phyloP scores from a whole-genome alignment of 2,888 invertebrate species.

The Tribolium freemani region DNA sequence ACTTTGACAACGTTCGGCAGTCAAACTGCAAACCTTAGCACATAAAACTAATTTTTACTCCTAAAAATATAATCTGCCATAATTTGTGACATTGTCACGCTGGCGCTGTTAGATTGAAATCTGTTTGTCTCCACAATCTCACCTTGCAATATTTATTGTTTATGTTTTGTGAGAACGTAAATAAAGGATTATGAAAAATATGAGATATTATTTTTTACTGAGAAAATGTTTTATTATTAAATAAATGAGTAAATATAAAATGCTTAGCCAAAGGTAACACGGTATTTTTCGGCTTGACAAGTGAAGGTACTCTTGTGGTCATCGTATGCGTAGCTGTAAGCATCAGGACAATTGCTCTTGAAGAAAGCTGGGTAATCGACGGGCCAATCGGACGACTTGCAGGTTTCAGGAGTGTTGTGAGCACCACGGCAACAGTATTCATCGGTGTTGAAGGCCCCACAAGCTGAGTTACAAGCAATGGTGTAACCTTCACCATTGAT shows the following conservation, averaged over 20 bases:
- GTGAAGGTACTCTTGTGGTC: conserved; percentile 66
- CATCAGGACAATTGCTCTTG: conserved; percentile 60
- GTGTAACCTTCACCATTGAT: conserved; percentile 52
- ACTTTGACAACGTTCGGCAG: too few species aligned
- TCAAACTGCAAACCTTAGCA: too few species aligned
- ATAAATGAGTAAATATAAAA: not conserved
- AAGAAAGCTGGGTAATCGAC: conserved; percentile 57
- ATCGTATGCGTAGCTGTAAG: conserved; percentile 70
- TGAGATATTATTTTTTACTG: not conserved
- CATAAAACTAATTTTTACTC: too few species aligned
- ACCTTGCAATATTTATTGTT: not conserved
- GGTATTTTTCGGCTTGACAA: conserved; percentile 58
- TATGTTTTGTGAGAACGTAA: not conserved
- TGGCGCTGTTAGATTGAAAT: too few species aligned
- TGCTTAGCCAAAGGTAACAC: conserved; percentile 49
- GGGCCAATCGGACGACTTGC: conserved; percentile 60
- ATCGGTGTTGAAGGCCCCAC: conserved; percentile 65
- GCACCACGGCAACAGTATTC: conserved; percentile 67
- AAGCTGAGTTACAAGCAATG: conserved; percentile 68
- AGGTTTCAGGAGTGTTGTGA: conserved; percentile 63
- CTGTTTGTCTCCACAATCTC: not conserved
- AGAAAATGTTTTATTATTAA: not conserved
- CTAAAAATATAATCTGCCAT: too few species aligned
- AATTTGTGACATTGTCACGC: too few species aligned
- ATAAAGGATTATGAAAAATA: not conserved